Evolutionary conservation across 1,140 invertebrate genomes (phyloP).

Genomic region (Leptinotarsa texana): DNA sequence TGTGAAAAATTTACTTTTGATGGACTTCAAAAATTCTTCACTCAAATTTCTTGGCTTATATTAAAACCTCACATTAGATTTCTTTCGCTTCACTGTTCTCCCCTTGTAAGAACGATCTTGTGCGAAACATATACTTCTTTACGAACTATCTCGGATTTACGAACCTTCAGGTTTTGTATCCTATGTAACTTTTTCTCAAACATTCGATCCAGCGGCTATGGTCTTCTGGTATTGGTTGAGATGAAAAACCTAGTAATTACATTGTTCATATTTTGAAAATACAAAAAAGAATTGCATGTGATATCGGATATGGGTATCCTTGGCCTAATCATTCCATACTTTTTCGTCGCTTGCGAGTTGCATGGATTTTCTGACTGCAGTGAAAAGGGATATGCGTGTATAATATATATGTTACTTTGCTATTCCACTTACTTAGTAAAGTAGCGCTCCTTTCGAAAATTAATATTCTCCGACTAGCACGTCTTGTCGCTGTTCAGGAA

Average conservation of each 20-base stretch:
- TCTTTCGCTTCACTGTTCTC: too few relatives aligned
- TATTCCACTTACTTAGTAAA: neutral
- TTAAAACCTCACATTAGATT: too few relatives aligned
- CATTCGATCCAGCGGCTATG: neutral
- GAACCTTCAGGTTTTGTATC: neutral
- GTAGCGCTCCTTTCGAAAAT: neutral
- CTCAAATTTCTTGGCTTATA: too few relatives aligned
- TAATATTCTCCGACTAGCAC: neutral
- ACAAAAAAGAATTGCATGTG: too few relatives aligned
- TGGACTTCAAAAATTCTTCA: too few relatives aligned
- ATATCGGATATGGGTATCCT: too few relatives aligned
- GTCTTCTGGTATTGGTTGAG: neutral
- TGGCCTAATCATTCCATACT: neutral
- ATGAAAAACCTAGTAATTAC: neutral
- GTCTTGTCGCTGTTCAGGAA: neutral
- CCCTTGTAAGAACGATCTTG: neutral
- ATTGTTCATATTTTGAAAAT: neutral
- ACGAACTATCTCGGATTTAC: neutral
- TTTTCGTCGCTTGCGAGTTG: neutral
- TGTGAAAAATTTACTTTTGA: too few relatives aligned
- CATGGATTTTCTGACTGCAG: neutral
- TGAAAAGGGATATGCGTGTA: neutral
- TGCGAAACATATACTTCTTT: neutral
- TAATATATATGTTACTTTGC: neutral
- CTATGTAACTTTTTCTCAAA: neutral